Base-by-base conservation (phyloP, 2,113 vertebrate species). In the Epinephelus cyanopodus region DNA sequence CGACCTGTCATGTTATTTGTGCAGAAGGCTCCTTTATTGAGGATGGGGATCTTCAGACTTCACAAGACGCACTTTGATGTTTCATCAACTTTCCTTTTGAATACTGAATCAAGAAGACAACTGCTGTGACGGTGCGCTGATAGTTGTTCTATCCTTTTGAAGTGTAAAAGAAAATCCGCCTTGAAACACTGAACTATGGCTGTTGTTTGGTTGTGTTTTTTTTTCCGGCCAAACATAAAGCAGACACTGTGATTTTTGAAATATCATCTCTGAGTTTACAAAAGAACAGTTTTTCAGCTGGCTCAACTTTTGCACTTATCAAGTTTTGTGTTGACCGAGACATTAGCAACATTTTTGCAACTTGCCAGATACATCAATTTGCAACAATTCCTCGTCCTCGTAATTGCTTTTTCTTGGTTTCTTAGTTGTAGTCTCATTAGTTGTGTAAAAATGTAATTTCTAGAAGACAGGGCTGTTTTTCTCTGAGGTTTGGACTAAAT, bases 51-150 rank as follows among this genome's bases (percentile, higher is more conserved):
- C 79, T 68, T 71, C 61, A 76, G 48, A 79, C 81, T 85, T 88
- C 86, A 81, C 57, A 47, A 27, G 81, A 61, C 52, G 53, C 50
- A 45, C 84, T 87, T 90, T 89, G 83, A 90, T 87, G 86, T 87
- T 84, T 87, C 27, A 58, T 80, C 81, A 80, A 82, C 82, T 81
- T 73, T 80, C 56, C 64, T 50, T 73, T 64, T 83, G 84, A 81
- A 81, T 33, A 15, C 64, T 50, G 70, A 83, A 81, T 84, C 81
- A 68, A 52, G 61, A 73, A 60, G 76, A 82, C 74, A 58, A 87
- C 62, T 60, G 82, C 72, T 39, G 58, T 17, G 25, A 64, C 69
- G 56, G 61, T 3, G 65, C 60, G 76, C 72, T 50, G 64, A 39
- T 29, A 19, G 67, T 21, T 47, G 42, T n/a, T 76, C 58, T 74